Evolutionary conservation across 2,113 vertebrate genomes (phyloP).

Genomic region (Aegotheles bennettii): DNA sequence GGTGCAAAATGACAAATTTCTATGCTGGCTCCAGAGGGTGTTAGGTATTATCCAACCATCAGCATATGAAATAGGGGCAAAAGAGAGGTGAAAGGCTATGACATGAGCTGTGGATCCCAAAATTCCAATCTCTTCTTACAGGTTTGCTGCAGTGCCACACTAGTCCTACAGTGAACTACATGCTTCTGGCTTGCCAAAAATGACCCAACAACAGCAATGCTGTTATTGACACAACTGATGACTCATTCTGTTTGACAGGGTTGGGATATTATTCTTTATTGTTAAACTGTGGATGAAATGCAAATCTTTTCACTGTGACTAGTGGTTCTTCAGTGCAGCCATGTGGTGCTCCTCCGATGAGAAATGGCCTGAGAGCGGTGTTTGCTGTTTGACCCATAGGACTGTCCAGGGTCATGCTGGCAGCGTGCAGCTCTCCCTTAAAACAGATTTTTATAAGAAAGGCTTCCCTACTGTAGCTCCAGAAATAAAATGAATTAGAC

Average conservation of each 20-base stretch:
- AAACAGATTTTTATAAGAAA: not conserved
- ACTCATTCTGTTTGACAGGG: not conserved
- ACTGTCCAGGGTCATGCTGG: not conserved
- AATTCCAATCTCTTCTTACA: not conserved
- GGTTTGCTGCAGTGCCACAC: not conserved
- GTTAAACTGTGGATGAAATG: not conserved
- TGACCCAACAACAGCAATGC: not conserved
- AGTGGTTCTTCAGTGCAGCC: accelerated
- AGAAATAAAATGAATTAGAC: not conserved
- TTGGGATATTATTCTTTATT: not conserved
- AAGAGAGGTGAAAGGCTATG: not conserved
- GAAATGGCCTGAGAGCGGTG: accelerated
- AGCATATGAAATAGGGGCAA: not conserved
- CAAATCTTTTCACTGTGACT: not conserved
- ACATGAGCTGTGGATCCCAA: not conserved
- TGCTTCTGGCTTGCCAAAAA: not conserved
- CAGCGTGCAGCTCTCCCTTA: not conserved
- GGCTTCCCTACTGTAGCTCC: not conserved
- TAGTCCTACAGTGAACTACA: not conserved
- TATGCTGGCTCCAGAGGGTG: accelerated
- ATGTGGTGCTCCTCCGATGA: not conserved
- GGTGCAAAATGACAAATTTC: not conserved
- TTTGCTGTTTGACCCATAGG: not conserved
- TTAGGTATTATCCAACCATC: not conserved
- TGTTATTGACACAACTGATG: conserved; percentile 11